Evolutionary conservation across 2,888 invertebrate species (phyloP), one percentile per base, ranked within the genome.

Genomic region (Cinara cedri): DNA sequence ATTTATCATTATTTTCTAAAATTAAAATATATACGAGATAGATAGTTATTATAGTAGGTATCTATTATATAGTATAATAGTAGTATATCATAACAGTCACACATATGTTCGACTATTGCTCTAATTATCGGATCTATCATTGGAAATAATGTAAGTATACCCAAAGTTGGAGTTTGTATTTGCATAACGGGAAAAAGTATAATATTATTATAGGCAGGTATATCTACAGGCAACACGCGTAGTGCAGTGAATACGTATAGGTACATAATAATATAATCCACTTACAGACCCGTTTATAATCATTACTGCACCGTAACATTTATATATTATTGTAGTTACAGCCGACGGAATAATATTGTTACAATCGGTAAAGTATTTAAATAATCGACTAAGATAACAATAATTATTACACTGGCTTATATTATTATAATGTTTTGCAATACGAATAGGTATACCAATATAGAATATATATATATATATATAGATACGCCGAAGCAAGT

Each of bases 91-190:
- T 44, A 34, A 55, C 21, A 44, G 11, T 57, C 42, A 24, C 21
- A 72, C 14, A 54, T n/a, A 51, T 63, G 34, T 34, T 74, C 51
- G 26, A 63, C 63, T 74, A 6, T 34, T 8, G 74, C 21, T 74
- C 63, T 51, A 74, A 74, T 74, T 74, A 74, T 74, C 74, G 19
- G 63, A 74, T 51, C 51, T 63, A 74, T 63, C 63, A 51, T 63
- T 42, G 63, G 24, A 63, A 63, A 63, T 74, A 63, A 11, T 4
- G 6, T 26, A 74, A 63, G 51, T 51, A 62, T 21, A 63, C 63
- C 74, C 51, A 42, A 63, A 74, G 74, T 74, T 62, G 74, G 63
- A 74, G 42, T 21, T 34, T 19, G 54, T 63, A 74, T 74, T 74
- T 63, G 74, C 74, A 74, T 74, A 63, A 74, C 74, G 74, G 16